Evolutionary conservation across 2,113 vertebrate genomes (phyloP).

Genomic region (Vidua chalybeata): DNA sequence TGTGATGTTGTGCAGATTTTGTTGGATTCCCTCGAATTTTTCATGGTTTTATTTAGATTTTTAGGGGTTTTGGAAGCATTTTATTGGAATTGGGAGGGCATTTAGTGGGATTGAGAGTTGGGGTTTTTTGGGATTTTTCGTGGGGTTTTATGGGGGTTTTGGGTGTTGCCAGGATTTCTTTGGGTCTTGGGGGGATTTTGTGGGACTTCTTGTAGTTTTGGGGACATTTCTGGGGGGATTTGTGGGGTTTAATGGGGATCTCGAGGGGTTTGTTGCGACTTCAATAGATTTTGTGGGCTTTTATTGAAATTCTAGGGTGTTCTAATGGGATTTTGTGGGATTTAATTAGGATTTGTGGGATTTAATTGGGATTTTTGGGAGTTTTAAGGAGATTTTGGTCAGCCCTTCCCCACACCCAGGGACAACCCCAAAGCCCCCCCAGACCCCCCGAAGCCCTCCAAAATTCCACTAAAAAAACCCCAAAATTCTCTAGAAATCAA

Average conservation of each 20-base stretch:
- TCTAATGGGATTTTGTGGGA: no score
- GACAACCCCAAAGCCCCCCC: not conserved
- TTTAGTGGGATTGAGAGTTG: not conserved
- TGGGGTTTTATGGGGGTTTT: not conserved
- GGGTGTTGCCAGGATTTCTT: not conserved
- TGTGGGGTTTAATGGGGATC: not conserved
- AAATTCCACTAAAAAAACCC: not conserved
- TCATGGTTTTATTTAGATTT: not conserved
- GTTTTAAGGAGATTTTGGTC: not conserved
- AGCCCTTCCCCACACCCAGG: not conserved
- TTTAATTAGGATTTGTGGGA: no score
- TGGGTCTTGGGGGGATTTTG: not conserved
- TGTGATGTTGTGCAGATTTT: no score
- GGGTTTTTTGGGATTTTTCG: no score
- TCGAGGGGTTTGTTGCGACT: not conserved
- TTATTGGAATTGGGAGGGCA: not conserved
- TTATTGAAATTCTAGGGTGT: not conserved
- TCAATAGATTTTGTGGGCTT: not conserved
- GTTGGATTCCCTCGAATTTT: not conserved
- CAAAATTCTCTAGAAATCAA: not conserved
- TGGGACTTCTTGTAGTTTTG: not conserved
- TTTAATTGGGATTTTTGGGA: not conserved
- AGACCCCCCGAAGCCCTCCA: no score
- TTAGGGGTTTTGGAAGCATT: not conserved
- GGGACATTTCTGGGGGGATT: not conserved